These are phyloP conservation scores for Coendou prehensilis DNA, from an alignment of 2,797 vertebrate genomes.

Conservation along the genomic window DNA sequence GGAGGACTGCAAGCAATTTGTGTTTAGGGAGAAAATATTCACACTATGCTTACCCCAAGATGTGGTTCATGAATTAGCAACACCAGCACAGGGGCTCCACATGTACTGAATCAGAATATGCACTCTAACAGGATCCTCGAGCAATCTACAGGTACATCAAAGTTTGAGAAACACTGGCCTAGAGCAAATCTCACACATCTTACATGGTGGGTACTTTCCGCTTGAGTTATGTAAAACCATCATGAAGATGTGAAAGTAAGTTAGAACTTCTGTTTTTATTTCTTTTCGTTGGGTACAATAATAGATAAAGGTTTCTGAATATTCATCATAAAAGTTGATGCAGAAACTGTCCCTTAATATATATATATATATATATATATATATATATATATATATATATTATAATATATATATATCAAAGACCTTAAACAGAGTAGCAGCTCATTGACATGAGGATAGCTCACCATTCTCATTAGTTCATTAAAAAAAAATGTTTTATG, in stretches of 20 bases:
- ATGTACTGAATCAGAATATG: background rate
- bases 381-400: no score
- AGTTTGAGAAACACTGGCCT: background rate
- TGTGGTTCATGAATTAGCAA: background rate
- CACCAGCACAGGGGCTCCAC: background rate
- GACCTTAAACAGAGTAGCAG: background rate
- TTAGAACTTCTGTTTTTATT: background rate
- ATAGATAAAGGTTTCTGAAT: background rate
- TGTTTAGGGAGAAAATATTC: background rate
- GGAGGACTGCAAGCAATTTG: background rate
- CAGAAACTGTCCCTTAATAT: background rate
- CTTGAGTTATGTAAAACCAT: background rate
- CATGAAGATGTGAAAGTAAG: background rate
- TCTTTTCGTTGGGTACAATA: background rate
- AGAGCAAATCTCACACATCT: background rate
- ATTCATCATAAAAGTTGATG: background rate
- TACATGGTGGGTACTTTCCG: background rate
- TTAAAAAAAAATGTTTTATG: background rate
- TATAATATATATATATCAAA: background rate
- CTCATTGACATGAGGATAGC: accelerated
- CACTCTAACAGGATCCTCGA: background rate
- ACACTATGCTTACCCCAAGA: background rate
- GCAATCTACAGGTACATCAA: background rate
- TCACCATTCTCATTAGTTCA: background rate
- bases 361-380: background rate